phyloP scores from a whole-genome alignment of 2,113 vertebrate genomes.

The Hemichromis elongatus region DNA sequence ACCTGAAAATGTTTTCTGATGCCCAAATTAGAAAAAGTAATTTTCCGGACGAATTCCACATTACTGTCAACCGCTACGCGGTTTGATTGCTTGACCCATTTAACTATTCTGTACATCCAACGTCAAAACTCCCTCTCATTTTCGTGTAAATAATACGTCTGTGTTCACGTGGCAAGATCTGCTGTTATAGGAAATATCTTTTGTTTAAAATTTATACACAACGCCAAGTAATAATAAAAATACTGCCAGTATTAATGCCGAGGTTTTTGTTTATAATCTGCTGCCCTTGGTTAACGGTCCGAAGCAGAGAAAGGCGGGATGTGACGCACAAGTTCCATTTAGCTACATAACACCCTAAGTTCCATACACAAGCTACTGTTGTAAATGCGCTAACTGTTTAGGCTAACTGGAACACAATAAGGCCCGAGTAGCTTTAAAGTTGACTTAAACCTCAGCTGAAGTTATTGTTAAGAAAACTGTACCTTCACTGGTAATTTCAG shows the following conservation, averaged over 20 bases:
- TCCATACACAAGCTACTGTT: neutral
- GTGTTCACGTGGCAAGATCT: neutral
- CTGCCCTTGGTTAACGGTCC: neutral
- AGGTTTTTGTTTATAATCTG: neutral
- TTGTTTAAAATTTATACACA: neutral
- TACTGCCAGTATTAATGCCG: neutral
- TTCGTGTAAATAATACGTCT: no score
- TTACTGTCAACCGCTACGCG: neutral
- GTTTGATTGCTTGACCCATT: neutral
- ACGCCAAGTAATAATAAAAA: no score
- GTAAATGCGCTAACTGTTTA: neutral
- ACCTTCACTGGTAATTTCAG: neutral
- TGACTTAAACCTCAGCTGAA: neutral
- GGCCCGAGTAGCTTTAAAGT: neutral
- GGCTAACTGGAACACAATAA: neutral
- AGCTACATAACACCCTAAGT: neutral
- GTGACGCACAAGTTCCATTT: constrained; percentile 26
- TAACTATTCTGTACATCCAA: neutral
- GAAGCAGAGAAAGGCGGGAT: constrained; percentile 35
- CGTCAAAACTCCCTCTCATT: neutral
- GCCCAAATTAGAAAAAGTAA: neutral
- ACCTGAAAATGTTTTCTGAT: neutral
- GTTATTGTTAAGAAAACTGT: no score
- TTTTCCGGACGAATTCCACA: neutral
- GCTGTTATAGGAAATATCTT: neutral